These are phyloP conservation scores for Rhagoletis zephyria DNA, from an alignment of 1,140 invertebrate genomes.

Conservation along the genomic window DNA sequence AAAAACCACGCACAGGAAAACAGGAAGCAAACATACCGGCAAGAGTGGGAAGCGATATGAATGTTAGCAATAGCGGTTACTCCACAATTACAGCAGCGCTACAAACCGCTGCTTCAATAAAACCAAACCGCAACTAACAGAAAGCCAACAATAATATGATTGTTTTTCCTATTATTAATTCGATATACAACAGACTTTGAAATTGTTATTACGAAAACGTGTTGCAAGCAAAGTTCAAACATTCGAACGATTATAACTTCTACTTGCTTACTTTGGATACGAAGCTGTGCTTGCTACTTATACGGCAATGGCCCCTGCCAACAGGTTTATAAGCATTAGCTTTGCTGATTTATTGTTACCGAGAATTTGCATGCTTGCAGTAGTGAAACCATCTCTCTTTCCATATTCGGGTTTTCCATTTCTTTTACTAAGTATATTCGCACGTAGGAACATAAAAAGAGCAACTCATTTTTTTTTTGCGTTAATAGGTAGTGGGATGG, in stretches of 20 bases:
- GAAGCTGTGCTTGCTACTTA: neutral
- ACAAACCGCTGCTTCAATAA: neutral
- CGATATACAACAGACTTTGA: neutral
- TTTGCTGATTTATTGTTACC: neutral
- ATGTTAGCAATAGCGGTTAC: neutral
- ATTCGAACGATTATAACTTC: constrained; percentile 7
- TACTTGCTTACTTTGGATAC: too few relatives aligned
- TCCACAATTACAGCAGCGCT: neutral
- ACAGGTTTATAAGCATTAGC: neutral
- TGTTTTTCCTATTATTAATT: constrained; percentile 21
- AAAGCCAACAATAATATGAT: neutral
- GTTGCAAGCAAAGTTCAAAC: constrained; percentile 41
- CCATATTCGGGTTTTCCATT: neutral
- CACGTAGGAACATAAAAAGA: neutral
- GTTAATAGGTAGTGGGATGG: too few relatives aligned
- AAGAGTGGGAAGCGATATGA: neutral
- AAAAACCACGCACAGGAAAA: neutral
- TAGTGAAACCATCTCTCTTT: neutral
- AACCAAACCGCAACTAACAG: neutral
- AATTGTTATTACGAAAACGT: constrained; percentile 39
- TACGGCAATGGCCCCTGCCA: neutral
- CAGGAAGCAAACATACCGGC: neutral
- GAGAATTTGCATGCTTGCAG: neutral
- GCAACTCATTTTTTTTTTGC: neutral
- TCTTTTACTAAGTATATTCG: neutral